Percentiles rank a stretch among this genome's conserved stretches.
Evolutionary conservation across 2,113 vertebrate genomes (phyloP).

Genomic region (Leucosticte australis): DNA sequence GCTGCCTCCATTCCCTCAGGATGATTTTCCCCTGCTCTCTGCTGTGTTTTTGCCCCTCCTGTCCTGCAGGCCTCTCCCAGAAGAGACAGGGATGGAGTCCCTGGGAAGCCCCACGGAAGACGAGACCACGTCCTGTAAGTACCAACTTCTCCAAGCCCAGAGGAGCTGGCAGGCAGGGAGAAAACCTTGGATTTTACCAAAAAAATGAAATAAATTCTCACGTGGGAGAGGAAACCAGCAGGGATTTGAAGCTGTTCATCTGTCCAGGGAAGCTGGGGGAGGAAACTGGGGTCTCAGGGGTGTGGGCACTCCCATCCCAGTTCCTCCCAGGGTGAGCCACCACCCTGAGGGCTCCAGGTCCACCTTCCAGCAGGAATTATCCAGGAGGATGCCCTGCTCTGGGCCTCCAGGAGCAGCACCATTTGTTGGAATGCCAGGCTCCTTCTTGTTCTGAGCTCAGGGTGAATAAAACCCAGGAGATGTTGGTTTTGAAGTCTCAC

Average conservation of each 20-base stretch:
- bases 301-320: not conserved
- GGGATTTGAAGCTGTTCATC: not conserved
- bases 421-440: not conserved
- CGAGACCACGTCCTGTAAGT: slow-evolving; percentile 82
- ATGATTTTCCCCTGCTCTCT: not conserved
- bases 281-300: not conserved
- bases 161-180: not conserved
- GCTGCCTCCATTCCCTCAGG: not conserved
- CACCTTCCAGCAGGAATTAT: rapidly evolving
- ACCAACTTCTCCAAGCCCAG: not conserved
- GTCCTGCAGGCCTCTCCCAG: slow-evolving; percentile 82
- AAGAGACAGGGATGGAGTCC: slow-evolving; percentile 86
- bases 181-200: not conserved
- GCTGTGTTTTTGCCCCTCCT: not conserved
- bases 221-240: not conserved
- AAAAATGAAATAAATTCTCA: not conserved
- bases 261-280: not conserved
- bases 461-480: not conserved
- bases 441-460: not conserved
- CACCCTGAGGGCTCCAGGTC: not conserved
- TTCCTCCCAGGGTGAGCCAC: not conserved
- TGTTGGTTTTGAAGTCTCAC: not conserved
- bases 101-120: slow-evolving; percentile 83
- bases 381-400: not conserved
- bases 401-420: not conserved